Evolutionary conservation across 1,140 invertebrate species (phyloP).

Genomic region (Lineus longissimus): DNA sequence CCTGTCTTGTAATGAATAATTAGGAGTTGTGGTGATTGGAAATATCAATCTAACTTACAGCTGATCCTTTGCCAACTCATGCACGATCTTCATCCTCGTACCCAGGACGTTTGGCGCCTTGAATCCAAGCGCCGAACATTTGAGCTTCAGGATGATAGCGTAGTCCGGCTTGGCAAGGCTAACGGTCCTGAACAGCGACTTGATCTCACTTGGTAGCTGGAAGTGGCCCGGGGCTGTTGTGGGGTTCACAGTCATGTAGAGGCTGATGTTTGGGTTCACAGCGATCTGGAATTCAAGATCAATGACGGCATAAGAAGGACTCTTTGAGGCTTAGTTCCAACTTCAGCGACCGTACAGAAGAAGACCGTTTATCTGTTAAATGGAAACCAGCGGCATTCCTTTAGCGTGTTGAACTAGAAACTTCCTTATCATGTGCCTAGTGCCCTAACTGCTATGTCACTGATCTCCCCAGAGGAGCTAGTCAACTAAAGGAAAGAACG

Average conservation of each 20-base stretch:
- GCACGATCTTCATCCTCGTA: constrained; percentile 42
- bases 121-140: constrained; percentile 47
- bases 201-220: constrained; percentile 37
- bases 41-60: constrained; percentile 39
- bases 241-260: constrained; percentile 45
- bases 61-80: constrained; percentile 45
- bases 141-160: constrained; percentile 42
- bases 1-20: no score
- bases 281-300: constrained; percentile 38
- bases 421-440: no score
- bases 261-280: constrained; percentile 31
- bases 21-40: no score
- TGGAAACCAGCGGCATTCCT: no score
- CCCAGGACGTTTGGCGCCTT: constrained; percentile 42
- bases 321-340: no score
- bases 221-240: neutral
- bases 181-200: constrained; percentile 45
- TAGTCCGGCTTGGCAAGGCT: constrained; percentile 46
- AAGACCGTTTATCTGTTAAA: no score
- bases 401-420: no score
- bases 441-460: no score
- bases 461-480: no score
- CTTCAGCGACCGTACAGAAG: no score
- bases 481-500: no score
- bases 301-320: no score